Evolutionary conservation across 2,113 vertebrate species (phyloP), one percentile per base, ranked within the genome.

Genomic region (Aythya baeri): DNA sequence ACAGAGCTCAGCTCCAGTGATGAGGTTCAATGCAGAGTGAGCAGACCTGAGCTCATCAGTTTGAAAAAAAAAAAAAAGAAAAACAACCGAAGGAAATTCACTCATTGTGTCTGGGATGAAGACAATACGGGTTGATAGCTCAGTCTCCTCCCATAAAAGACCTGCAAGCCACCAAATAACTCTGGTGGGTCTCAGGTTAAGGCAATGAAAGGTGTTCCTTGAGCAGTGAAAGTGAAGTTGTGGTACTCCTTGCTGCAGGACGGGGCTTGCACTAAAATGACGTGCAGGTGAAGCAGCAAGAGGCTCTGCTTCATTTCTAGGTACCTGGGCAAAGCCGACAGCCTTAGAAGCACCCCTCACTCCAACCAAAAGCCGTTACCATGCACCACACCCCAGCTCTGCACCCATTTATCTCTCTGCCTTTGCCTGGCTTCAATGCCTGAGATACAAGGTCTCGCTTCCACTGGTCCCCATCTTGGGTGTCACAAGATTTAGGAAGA

Each of bases 381-480:
- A 2, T 2, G 17, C 23, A 73, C 38, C 15, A 22, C 0, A 0
- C 18, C 77, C 46, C 29, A 36, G 10, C 59, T 17, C 16, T 3
- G 38, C 0, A 0, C 6, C n/a, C 50, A n/a, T 20, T 46, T 73
- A 8, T 23, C 34, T 21, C 54, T 55, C 52, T 58, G 50, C 31
- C 2, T 2, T 55, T 72, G 21, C 49, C 46, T 29, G 31, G 77
- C 77, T 34, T 34, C 1, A 61, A 76, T 84, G 11, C 41, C 44
- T 0, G 0, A 25, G 18, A 43, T 15, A 65, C 17, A 27, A 88
- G 63, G 12, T 49, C 36, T n/a, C 1, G 2, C 36, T 25, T 83
- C 70, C 5, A 6, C 26, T 1, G 6, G 27, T 71, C 43, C 38
- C 9, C 7, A 3, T 34, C 66, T 84, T 55, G 36, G 58, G 70